Evolutionary conservation across 2,113 vertebrate genomes (phyloP), one percentile per base, ranked within the genome.

Genomic region (Hipposideros armiger): DNA sequence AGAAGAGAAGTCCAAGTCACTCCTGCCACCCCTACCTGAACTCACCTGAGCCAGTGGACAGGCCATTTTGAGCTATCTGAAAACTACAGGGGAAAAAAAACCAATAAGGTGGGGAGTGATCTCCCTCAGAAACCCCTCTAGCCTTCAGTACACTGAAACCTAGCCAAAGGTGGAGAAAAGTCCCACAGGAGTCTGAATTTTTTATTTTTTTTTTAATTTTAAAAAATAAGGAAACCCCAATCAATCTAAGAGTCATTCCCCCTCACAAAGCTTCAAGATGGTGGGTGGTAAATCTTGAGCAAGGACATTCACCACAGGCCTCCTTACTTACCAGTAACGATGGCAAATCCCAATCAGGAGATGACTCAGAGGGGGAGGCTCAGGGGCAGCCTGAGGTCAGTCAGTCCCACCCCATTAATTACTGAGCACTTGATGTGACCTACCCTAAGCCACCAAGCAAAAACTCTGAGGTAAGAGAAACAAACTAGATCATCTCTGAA

Each of bases 321-420:
- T 67, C 2, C 3, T 28, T 52, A 40, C 58, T 90, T 78, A 42
- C 62, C 76, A 30, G 24, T 1, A 11, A 11, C 4, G 28, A 26
- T 2, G n/a, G 74, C 17, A 42, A 19, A 67, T 40, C 36, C 81
- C 54, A 76, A 50, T 54, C 64, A 22, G 32, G 11, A 87, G 62
- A 67, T 24, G 50, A 60, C 30, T 91, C 60, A 4, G n/a, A 60
- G 40, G 45, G 40, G 72, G 76, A 40, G 16, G 45, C 86, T 13
- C 24, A 3, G 17, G 54, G 66, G 58, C 54, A 32, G 72, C 62
- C 69, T 13, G 45, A 93, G 74, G 94, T 86, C 94, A 91, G 5
- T 42, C 22, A 32, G 64, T 54, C 84, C 92, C 74, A 52, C 92
- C 94, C 85, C 66, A 70, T 76, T 60, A n/a, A 76, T 94, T 14